Evolutionary conservation across 2,888 invertebrate species (phyloP), one percentile per base, ranked within the genome.

Genomic region (Sinhomidia bicolor): DNA sequence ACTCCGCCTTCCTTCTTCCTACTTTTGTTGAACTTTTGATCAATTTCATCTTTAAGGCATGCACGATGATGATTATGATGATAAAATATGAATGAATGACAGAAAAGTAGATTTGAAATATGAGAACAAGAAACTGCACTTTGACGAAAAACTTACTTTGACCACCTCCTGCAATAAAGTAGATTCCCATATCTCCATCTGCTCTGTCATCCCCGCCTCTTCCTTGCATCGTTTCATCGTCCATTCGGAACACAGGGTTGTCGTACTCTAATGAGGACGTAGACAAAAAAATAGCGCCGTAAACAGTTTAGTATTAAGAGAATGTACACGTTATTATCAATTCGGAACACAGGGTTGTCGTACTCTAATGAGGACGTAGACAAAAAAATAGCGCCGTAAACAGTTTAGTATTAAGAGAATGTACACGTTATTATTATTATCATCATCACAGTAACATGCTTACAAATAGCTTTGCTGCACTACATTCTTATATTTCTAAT

Each of bases 131-230:
- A 47, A 51, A 76, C 5, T n/a, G n/a, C 47, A 12, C 44, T 29
- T 71, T 71, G 20, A 26, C 65, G 51, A 85, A 68, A 41, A 65
- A 90, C 96, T 96, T 96, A 97, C 97, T 96, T 94, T 96, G 96
- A 93, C 97, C 96, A 94, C 97, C 96, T 47, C 92, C 92, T 90
- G 97, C 98, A 93, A 97, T 97, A 94, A 98, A 98, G 91, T 97
- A 97, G 92, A 98, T 97, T 93, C 97, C 93, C 17, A 93, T 97
- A 93, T 97, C 97, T 96, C 96, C 95, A 93, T 97, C 97, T 96
- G 96, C 95, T 95, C 90, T 85, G 5, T 86, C 85, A 57, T 89
- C 90, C 32, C 78, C 84, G 32, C 89, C 82, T 83, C 88, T 80
- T 85, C 90, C 78, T 74, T 91, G 91, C 51, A 90, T 71, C 54